Conservation (phyloP, 1,140 invertebrate genomes). For the Radopholus similis region DNA sequence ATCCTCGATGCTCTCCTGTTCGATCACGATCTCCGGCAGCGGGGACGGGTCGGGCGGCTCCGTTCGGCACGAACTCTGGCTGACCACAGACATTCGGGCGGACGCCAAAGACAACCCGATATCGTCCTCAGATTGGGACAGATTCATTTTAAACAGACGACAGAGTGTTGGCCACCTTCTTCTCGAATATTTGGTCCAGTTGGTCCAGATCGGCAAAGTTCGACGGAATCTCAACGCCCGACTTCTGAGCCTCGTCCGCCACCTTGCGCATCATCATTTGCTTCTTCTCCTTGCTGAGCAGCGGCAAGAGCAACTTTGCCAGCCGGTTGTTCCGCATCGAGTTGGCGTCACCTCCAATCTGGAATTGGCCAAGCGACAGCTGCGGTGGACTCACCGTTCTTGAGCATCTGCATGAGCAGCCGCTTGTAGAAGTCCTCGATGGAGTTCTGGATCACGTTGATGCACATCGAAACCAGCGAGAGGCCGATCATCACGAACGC, state of each 20-base stretch:
- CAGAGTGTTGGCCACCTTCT: background rate
- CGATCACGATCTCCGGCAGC: background rate
- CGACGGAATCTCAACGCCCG: constrained; percentile 43
- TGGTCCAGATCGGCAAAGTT: constrained; percentile 29
- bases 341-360: constrained; percentile 39
- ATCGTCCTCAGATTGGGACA: no score
- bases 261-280: constrained; percentile 40
- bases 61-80: background rate
- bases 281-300: constrained; percentile 13
- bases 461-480: constrained; percentile 57
- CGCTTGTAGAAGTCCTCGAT: constrained; percentile 55
- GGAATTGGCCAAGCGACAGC: background rate
- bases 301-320: constrained; percentile 46
- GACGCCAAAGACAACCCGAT: no score
- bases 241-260: constrained; percentile 43
- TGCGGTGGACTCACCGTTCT: constrained; percentile 17
- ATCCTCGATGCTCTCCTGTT: background rate
- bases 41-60: background rate
- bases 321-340: constrained; percentile 46
- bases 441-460: constrained; percentile 55
- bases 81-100: no score
- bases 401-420: constrained; percentile 55
- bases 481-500: constrained; percentile 58
- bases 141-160: no score
- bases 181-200: constrained; percentile 4